Base-by-base conservation (phyloP, 2,797 vertebrate species). In the Taenioides sp. region DNA sequence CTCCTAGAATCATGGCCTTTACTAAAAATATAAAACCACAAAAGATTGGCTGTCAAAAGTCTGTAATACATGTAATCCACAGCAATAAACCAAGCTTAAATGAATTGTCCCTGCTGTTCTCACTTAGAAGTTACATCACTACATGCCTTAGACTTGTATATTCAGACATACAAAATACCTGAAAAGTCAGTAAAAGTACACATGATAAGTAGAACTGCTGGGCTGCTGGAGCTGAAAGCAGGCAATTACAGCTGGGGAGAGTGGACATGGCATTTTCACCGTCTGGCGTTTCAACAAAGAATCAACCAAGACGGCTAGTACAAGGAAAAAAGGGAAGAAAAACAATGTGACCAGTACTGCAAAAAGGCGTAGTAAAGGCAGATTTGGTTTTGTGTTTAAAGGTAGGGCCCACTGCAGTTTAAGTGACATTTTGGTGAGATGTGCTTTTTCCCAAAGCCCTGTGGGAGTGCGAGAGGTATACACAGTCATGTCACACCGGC, bases 401-500 rank as follows among this genome's bases (percentile, higher is more conserved):
- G 74, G 79, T 72, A 18, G 14, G 74, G 65, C 76, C 81, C 61
- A 28, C 70, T 76, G 81, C 70, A 83, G 80, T 77, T 70, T 86
- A 85, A 85, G 80, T 92, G 91, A 91, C 90, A 91, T 91, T 92
- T 89, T 80, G 82, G 87, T 80, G 78, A 78, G 88, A 90, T 90
- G 86, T 89, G 92, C 89, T 88, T 86, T 92, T 91, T 90, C 82
- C 80, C 80, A 81, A 88, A 78, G 72, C 87, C 85, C 88, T 20
- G 70, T 80, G 84, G 84, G 85, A 81, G 84, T 74, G 79, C 73
- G 77, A 71, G 78, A 84, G 86, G 84, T 84, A 79, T 84, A 80
- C 83, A 79, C 84, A 73, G 75, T 77, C 69, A 79, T 71, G 77
- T 83, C 87, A 86, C 80, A 75, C 80, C 80, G 49, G 76, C 83